These are phyloP conservation scores for Hippocampus guttulatus DNA, from an alignment of 2,113 vertebrate genomes.

Conservation along the genomic window DNA sequence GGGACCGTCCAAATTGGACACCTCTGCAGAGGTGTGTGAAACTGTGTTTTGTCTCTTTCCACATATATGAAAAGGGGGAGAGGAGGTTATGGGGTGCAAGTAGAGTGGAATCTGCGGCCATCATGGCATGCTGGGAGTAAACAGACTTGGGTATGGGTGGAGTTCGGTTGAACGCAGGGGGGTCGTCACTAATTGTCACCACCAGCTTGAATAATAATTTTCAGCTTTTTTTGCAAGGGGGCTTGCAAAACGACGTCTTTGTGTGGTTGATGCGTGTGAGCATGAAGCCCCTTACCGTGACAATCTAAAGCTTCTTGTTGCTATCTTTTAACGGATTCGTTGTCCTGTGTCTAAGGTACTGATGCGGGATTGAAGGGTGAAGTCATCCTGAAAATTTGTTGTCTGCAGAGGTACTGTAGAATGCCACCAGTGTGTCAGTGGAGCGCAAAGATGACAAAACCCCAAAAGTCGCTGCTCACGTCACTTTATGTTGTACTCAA, in stretches of 20 bases:
- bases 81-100: constrained; percentile 31
- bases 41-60: constrained; percentile 67
- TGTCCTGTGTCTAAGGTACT: not conserved
- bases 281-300: not conserved
- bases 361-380: not conserved
- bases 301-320: not conserved
- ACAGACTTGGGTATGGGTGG: constrained; percentile 31
- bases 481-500: constrained; percentile 1
- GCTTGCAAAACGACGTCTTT: constrained; percentile 56
- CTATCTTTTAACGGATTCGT: not conserved
- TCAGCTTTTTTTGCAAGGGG: constrained; percentile 66
- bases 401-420: not conserved
- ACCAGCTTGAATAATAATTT: constrained; percentile 30
- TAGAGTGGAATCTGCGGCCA: constrained; percentile 35
- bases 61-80: constrained; percentile 32
- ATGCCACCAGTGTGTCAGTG: not conserved
- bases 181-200: constrained; percentile 73
- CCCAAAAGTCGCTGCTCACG: not conserved
- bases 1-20: constrained; percentile 74
- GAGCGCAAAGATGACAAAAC: no score
- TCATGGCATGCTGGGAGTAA: constrained; percentile 52
- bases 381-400: not conserved
- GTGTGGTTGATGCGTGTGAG: constrained; percentile 16
- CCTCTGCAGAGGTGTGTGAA: constrained; percentile 74
- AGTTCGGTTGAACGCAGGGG: constrained; percentile 50